phyloP scores from a whole-genome alignment of 2,888 invertebrate genomes.

The Lagria hirta region DNA sequence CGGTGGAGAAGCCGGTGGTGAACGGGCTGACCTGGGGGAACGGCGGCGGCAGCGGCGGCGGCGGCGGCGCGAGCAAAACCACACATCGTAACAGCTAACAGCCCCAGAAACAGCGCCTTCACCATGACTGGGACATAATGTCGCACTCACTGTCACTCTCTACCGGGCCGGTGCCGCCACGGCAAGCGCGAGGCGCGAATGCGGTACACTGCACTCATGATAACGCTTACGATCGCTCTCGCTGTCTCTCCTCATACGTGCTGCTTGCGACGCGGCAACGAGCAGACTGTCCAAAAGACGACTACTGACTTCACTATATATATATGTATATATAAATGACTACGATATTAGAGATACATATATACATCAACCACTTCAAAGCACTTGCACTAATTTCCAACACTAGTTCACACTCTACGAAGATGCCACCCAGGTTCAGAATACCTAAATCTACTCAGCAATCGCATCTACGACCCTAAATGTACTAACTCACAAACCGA shows the following conservation, averaged over 20 bases:
- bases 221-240: too few species aligned
- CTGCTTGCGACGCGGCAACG: conserved; percentile 57
- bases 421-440: too few species aligned
- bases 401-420: too few species aligned
- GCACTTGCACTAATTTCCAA: too few species aligned
- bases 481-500: too few species aligned
- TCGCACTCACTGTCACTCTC: conserved; percentile 49
- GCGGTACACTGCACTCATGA: conserved; percentile 45
- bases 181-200: conserved; percentile 36
- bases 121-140: conserved; percentile 57
- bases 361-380: too few species aligned
- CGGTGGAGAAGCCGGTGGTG: conserved; percentile 24
- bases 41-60: conserved; percentile 29
- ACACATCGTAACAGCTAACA: conserved; percentile 53
- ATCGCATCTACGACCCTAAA: too few species aligned
- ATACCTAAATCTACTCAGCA: too few species aligned
- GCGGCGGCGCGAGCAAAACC: conserved; percentile 51
- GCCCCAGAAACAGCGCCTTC: conserved; percentile 55
- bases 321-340: conserved; percentile 1
- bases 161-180: conserved; percentile 37
- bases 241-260: conserved; percentile 51
- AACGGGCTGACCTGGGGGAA: conserved; percentile 24
- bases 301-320: conserved; percentile 19
- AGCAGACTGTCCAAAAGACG: conserved; percentile 54
- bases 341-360: too few species aligned